Evolutionary conservation across 2,888 invertebrate genomes (phyloP).

Genomic region (Lasioglossum leucozonium): DNA sequence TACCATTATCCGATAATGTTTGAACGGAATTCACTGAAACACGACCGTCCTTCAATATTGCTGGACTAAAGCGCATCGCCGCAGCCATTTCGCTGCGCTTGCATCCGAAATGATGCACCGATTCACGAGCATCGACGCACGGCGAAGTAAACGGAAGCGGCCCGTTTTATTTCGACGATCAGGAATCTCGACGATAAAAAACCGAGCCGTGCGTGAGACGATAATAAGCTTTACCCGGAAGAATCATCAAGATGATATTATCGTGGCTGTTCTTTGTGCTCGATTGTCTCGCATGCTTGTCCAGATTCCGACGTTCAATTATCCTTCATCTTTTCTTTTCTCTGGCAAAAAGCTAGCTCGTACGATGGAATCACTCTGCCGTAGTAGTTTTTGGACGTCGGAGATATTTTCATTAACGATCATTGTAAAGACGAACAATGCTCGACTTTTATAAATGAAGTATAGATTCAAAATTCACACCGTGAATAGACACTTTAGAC

Average conservation of each 20-base stretch:
- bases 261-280: slow-evolving; percentile 1
- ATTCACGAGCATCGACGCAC: neutral
- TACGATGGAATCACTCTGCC: neutral
- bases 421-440: neutral
- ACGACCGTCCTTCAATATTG: neutral
- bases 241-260: neutral
- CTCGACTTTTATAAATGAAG: neutral
- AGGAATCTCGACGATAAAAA: neutral
- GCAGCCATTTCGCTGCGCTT: neutral
- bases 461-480: neutral
- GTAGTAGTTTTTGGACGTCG: neutral
- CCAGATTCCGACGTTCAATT: slow-evolving; percentile 25
- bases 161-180: neutral
- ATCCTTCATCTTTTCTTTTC: neutral
- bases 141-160: neutral
- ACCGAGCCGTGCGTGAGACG: neutral
- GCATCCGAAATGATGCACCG: neutral
- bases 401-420: neutral
- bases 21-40: neutral
- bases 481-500: no score
- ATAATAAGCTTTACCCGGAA: slow-evolving; percentile 16
- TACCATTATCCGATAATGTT: neutral
- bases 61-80: neutral
- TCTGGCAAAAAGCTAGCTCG: neutral
- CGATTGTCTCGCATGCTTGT: slow-evolving; percentile 16